Evolutionary conservation across 1,140 invertebrate species (phyloP).

Genomic region (Nasonia giraulti): DNA sequence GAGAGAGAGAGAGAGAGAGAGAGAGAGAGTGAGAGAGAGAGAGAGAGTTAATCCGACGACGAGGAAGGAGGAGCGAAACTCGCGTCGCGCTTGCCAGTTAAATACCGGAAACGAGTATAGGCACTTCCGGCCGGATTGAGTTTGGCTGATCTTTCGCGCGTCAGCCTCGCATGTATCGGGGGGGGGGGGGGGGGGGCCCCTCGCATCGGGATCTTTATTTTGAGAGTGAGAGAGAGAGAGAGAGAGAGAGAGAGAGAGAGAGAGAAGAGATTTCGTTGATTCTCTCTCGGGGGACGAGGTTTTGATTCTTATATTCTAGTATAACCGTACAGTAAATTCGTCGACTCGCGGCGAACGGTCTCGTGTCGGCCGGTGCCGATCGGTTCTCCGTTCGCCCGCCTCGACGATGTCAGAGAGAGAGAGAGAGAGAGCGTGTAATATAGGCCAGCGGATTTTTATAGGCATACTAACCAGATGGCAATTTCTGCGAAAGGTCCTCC

Average conservation of each 20-base stretch:
- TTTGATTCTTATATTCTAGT: no score
- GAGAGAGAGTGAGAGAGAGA: neutral
- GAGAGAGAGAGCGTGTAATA: no score
- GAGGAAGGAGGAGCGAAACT: slow-evolving; percentile 32
- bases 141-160: slow-evolving; percentile 46
- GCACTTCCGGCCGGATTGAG: slow-evolving; percentile 48
- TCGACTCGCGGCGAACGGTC: no score
- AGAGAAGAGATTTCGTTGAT: neutral
- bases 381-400: no score
- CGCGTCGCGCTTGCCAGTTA: slow-evolving; percentile 29
- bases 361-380: neutral
- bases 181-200: neutral
- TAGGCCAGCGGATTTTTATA: no score
- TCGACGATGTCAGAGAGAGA: no score
- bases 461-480: slow-evolving; percentile 24
- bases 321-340: no score
- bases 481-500: neutral
- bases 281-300: neutral
- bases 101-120: slow-evolving; percentile 50
- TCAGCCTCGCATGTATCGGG: neutral
- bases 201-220: neutral
- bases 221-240: neutral
- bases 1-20: slow-evolving; percentile 2
- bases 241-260: no score
- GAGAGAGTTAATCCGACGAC: slow-evolving; percentile 35